phyloP scores from a whole-genome alignment of 1,140 invertebrate genomes.

The Lordiphosa stackelbergi region DNA sequence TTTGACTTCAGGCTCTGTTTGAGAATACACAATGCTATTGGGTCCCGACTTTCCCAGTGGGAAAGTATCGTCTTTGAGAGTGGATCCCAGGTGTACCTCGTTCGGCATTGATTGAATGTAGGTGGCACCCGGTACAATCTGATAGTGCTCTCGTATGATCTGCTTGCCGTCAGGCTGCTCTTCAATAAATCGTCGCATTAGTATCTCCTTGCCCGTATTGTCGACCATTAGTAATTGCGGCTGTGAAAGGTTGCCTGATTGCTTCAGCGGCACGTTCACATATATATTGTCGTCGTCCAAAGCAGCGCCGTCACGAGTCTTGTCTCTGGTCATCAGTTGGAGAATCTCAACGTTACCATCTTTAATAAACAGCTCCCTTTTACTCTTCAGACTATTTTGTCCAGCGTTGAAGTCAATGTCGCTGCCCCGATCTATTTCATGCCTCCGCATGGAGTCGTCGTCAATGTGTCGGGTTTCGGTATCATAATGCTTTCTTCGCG shows the following conservation, averaged over 20 bases:
- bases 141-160: constrained; percentile 79
- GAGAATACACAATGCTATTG: constrained; percentile 72
- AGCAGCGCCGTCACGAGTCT: constrained; percentile 40
- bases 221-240: constrained; percentile 81
- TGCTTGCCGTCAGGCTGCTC: constrained; percentile 83
- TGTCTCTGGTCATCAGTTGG: constrained; percentile 85
- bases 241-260: constrained; percentile 80
- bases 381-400: constrained; percentile 69
- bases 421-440: constrained; percentile 87
- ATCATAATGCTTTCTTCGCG: constrained; percentile 80
- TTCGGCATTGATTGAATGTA: constrained; percentile 72
- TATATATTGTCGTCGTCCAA: constrained; percentile 80
- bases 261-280: constrained; percentile 79
- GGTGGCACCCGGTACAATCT: constrained; percentile 77
- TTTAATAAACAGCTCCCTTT: constrained; percentile 85
- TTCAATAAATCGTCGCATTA: constrained; percentile 88
- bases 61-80: constrained; percentile 72
- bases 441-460: constrained; percentile 84
- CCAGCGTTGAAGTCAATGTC: constrained; percentile 79
- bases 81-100: constrained; percentile 64
- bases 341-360: constrained; percentile 90
- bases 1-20: constrained; percentile 71
- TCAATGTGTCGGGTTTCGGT: constrained; percentile 81
- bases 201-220: constrained; percentile 85
- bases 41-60: constrained; percentile 74